Base-by-base conservation (phyloP, 1,140 invertebrate species). In the Propsilocerus akamusi region DNA sequence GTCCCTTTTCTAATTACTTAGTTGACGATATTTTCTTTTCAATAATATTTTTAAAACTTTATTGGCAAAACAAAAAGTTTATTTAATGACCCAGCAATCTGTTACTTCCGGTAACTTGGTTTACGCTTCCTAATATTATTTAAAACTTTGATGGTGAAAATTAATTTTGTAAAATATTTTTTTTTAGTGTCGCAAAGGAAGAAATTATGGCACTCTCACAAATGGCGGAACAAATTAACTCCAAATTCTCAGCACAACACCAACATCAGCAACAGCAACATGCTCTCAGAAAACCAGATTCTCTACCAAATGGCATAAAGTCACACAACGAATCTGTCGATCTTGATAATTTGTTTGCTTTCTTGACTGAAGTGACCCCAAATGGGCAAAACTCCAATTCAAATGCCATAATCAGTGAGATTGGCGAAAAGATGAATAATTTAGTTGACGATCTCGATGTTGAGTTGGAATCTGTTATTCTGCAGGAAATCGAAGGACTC, bases 341-440 rank as follows among this genome's bases (percentile, higher is more conserved):
- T 62, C 70, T 96, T 47, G 91, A 96, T 63, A 90, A 92, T 67
- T 72, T 96, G 57, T 96, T 95, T 67, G 86, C 86, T 46, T 96
- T 96, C 62, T 69, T 96, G 7, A 85, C 85, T 0, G 86, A 91
- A 52, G 78, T 87, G 12, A 81, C 86, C 12, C 66, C 72, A 4
- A 57, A 25, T 25, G 32, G n/a, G 8, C 25, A 50, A 3, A 25
- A 25, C 24, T 26, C 51, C 2, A 49, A 49, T 32, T 12, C 48
- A 5, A 72, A 77, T 41, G 68, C 70, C 32, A 77, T 85, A 7
- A 81, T 89, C 12, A 82, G 86, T n/a, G 83, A 88, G 62, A 88
- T 90, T 46, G 83, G 83, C 5, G 77, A 83, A 56, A 77, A 80
- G 58, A 89, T 91, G 83, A 78, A 86, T 57, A 73, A 83, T 53